Conservation (phyloP, 2,113 vertebrate genomes). For the Pterocles burchelli region DNA sequence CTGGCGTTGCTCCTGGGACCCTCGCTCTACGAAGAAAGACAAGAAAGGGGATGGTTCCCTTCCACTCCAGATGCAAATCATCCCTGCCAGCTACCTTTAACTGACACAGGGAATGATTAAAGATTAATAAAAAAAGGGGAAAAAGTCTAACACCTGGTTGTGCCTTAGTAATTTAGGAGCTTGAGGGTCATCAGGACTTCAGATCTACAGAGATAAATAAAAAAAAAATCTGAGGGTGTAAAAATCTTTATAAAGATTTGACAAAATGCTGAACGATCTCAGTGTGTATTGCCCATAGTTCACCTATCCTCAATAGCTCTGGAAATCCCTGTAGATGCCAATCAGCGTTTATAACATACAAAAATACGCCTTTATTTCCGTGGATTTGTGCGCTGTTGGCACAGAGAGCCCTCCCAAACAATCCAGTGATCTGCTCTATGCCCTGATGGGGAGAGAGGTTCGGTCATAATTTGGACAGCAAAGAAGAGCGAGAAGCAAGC, state of each 20-base stretch:
- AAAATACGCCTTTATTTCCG: slow-evolving; percentile 30
- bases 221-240: background rate
- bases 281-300: background rate
- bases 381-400: background rate
- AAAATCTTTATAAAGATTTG: background rate
- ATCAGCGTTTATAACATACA: background rate
- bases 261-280: background rate
- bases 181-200: background rate
- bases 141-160: background rate
- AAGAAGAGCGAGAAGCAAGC: slow-evolving; percentile 41
- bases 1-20: background rate
- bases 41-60: background rate
- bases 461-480: background rate
- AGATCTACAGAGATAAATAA: background rate
- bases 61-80: background rate
- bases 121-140: background rate
- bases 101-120: background rate
- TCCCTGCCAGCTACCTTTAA: background rate
- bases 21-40: background rate
- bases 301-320: background rate
- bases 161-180: background rate
- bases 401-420: background rate
- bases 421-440: background rate
- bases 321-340: background rate
- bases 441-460: background rate